phyloP scores from a whole-genome alignment of 2,888 invertebrate genomes.

The Furcula furcula region DNA sequence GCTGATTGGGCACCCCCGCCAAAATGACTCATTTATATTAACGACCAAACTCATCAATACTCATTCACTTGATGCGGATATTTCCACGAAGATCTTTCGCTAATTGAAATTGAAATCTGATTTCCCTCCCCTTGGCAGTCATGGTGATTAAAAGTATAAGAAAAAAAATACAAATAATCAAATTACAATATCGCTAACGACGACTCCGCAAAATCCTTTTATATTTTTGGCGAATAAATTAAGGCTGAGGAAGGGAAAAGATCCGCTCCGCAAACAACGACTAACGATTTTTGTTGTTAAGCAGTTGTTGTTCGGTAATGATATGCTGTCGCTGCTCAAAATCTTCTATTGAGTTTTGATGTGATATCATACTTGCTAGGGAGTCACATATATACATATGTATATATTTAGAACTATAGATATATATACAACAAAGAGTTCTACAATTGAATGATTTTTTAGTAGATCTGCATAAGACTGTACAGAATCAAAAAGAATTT shows the following conservation, averaged over 20 bases:
- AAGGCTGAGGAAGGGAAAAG: slow-evolving; percentile 63
- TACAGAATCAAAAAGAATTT: no score
- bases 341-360: background rate
- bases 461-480: no score
- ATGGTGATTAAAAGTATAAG: slow-evolving; percentile 80
- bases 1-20: slow-evolving; percentile 55
- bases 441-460: no score
- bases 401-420: background rate
- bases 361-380: no score
- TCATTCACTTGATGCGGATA: slow-evolving; percentile 67
- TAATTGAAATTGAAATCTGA: slow-evolving; percentile 82
- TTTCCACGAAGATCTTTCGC: slow-evolving; percentile 72
- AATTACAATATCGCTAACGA: slow-evolving; percentile 83
- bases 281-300: slow-evolving; percentile 65
- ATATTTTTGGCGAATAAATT: slow-evolving; percentile 79
- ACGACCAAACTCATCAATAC: slow-evolving; percentile 76
- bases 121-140: slow-evolving; percentile 61
- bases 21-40: slow-evolving; percentile 74
- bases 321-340: slow-evolving; percentile 25
- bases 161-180: slow-evolving; percentile 81
- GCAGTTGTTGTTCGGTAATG: slow-evolving; percentile 34
- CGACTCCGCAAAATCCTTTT: slow-evolving; percentile 79
- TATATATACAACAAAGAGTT: no score
- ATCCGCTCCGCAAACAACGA: slow-evolving; percentile 59
- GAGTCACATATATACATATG: no score